Evolutionary conservation across 30 jellyfish, hydroid and myxozoan genomes (phyloP), one percentile per base, ranked within the genome.

Genomic region (Hydra vulgaris): DNA sequence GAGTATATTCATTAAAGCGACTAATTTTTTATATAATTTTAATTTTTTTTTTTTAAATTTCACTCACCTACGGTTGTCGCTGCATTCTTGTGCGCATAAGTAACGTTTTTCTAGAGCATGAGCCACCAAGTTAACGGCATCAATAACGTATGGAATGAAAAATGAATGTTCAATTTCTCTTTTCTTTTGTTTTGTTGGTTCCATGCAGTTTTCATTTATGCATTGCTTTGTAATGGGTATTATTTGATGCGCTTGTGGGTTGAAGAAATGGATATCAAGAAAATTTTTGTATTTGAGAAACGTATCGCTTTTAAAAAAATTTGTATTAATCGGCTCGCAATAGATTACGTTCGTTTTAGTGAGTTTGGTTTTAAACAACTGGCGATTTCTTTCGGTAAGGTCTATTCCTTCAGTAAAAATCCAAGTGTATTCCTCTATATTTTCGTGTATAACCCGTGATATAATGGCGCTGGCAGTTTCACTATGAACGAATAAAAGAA

Each of bases 111-210:
- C 88, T 53, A 88, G 71, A 26, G 94, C 93, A 78, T 82, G 84
- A 16, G 93, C 96, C n/a, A 79, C 92, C 18, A 88, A 88, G 71
- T 7, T 66, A 21, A 82, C 96, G 12, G 96, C 96, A 75, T 88
- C 96, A 18, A 88, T 79, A 17, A 88, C 93, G 76, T 88, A 88
- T 0, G 93, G 74, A 1, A 88, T 20, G 52, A 76, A 26, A 52
- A 0, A 20, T 4, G 83, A 77, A 16, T 82, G 83, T 16, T 73
- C 73, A 17, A 67, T 54, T 23, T 4, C 24, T 7, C n/a, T n/a
- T n/a, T n/a, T 21, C 18, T 22, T 70, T 26, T 0, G 25, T 15
- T 7, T 1, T 55, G 5, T 69, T 17, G 72, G 15, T 25, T 0
- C 54, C 61, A 21, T 25, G 54, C 55, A 26, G 74, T 17, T 27